A percentile compares a stretch with the other conserved stretches of the same genome.
phyloP scores from a whole-genome alignment of 2,797 vertebrate species.

The Pseudochirops cupreus region DNA sequence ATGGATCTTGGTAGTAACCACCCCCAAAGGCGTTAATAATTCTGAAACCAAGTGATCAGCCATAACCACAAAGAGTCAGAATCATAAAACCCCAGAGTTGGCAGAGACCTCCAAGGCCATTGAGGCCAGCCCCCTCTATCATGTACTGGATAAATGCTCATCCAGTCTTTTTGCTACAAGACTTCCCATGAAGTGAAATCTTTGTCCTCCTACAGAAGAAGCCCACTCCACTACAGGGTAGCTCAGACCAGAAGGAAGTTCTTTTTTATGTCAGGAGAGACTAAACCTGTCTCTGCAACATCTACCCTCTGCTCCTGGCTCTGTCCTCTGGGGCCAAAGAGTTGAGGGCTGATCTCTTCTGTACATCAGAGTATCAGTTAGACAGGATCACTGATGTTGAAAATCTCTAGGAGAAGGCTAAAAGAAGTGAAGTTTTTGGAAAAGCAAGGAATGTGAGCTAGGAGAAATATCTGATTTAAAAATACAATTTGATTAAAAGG shows the following conservation, averaged over 20 bases:
- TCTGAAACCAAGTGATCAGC: constrained; percentile 14
- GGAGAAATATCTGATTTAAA: constrained; percentile 35
- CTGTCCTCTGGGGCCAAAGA: background rate
- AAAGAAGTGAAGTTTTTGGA: constrained; percentile 25
- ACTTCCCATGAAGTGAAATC: background rate
- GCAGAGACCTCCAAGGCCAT: background rate
- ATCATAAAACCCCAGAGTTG: background rate
- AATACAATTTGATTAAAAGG: constrained; percentile 42
- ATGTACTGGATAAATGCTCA: background rate
- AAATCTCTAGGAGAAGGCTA: constrained; percentile 39
- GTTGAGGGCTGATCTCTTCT: background rate
- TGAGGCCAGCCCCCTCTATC: background rate
- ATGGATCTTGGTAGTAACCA: background rate
- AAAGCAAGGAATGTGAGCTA: constrained; percentile 43
- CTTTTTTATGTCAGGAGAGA: background rate
- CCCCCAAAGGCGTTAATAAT: constrained; percentile 6
- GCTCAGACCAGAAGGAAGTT: background rate
- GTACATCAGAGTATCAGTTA: background rate
- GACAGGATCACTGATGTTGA: background rate
- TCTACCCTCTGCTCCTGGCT: no score
- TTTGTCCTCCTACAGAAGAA: background rate
- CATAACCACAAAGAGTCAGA: constrained; percentile 12
- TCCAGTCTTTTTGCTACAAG: background rate
- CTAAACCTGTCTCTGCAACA: background rate
- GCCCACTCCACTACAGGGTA: background rate